Conservation (phyloP, 2,797 vertebrate genomes). For the Taenioides sp. region DNA sequence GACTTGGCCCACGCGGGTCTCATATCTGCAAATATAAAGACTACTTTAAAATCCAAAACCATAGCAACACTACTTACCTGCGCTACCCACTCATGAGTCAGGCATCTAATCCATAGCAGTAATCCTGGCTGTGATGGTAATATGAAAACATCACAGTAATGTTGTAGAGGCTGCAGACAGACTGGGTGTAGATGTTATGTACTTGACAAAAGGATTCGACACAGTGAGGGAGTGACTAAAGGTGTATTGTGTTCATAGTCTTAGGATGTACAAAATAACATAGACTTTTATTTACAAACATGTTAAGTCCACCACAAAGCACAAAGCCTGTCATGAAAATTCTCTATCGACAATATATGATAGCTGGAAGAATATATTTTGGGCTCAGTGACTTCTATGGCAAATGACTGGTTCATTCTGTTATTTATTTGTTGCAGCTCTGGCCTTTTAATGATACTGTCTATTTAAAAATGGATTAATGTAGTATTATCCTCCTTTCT, state of each 20-base stretch:
- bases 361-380: too few species aligned
- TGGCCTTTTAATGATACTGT: too few species aligned
- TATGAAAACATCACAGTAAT: constrained; percentile 28
- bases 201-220: constrained; percentile 12
- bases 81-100: constrained; percentile 69
- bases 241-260: constrained; percentile 2
- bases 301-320: too few species aligned
- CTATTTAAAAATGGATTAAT: too few species aligned
- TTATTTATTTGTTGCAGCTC: too few species aligned
- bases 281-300: neutral
- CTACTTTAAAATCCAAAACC: constrained; percentile 65
- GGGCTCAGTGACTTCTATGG: too few species aligned
- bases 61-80: constrained; percentile 72
- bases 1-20: constrained; percentile 62
- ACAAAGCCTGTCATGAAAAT: too few species aligned
- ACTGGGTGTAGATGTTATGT: constrained; percentile 6
- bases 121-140: constrained; percentile 52
- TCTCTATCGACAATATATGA: too few species aligned
- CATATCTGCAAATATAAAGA: constrained; percentile 68
- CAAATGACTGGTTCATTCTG: too few species aligned
- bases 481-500: too few species aligned
- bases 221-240: constrained; percentile 5
- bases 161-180: neutral
- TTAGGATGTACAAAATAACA: neutral
- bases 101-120: constrained; percentile 50